Percentiles rank a stretch among this genome's conserved stretches.
phyloP scores from a whole-genome alignment of 2,113 vertebrate genomes.

The Pantherophis guttatus region DNA sequence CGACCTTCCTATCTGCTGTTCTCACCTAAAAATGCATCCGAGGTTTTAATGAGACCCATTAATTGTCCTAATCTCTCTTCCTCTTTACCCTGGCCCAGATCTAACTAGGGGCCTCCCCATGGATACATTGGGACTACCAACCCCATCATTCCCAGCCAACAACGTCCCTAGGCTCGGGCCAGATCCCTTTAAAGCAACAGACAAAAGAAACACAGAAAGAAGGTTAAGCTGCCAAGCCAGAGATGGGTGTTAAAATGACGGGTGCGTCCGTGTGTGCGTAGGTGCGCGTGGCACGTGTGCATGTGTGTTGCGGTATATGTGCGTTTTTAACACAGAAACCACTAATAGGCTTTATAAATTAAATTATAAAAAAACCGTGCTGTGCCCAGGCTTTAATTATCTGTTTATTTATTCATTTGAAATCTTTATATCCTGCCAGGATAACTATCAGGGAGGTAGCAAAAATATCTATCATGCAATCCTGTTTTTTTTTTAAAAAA shows the following conservation, averaged over 20 bases:
- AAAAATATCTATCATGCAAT: neutral
- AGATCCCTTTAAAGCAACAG: neutral
- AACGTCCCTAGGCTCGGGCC: neutral
- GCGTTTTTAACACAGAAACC: neutral
- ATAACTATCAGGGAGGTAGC: neutral
- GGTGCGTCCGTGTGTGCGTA: too few relatives aligned
- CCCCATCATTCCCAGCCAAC: neutral
- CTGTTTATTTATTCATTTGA: neutral
- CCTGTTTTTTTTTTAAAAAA: neutral
- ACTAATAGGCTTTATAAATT: neutral
- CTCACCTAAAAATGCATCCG: neutral
- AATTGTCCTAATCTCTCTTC: neutral
- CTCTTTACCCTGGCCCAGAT: neutral
- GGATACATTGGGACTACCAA: neutral
- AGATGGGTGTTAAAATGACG: neutral
- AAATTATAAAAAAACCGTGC: neutral
- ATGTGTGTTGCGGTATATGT: neutral
- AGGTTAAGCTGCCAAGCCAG: neutral
- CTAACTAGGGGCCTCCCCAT: neutral
- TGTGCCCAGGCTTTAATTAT: neutral
- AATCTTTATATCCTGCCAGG: neutral
- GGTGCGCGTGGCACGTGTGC: accelerated
- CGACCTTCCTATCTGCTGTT: neutral
- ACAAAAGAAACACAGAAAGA: neutral
- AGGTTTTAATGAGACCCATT: neutral